A percentile compares a stretch with the other conserved stretches of the same genome.
Evolutionary conservation across 2,113 vertebrate species (phyloP).

Genomic region (Choloepus hoffmanni): DNA sequence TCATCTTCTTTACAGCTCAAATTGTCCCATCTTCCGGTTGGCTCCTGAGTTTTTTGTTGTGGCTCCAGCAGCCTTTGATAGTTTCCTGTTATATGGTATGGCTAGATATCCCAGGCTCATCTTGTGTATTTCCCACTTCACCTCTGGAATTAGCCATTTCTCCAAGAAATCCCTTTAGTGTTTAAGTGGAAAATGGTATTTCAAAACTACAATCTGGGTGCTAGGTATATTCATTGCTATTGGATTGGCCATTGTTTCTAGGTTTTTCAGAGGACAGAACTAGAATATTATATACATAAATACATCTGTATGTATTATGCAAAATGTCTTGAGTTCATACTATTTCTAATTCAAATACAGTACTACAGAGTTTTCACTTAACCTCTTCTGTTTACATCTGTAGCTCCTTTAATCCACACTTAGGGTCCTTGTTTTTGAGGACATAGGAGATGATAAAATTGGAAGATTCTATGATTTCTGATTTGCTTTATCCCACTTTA

Average conservation of each 20-base stretch:
- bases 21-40: background rate
- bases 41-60: background rate
- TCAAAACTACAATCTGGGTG: background rate
- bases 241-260: background rate
- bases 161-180: background rate
- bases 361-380: background rate
- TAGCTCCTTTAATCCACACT: background rate
- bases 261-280: background rate
- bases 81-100: background rate
- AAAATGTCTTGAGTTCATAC: background rate
- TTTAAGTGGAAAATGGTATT: background rate
- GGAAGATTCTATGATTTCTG: background rate
- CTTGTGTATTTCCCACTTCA: slow-evolving; percentile 13
- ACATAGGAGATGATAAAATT: background rate
- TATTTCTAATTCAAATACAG: background rate
- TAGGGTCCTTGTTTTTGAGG: background rate
- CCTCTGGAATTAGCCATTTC: slow-evolving; percentile 17
- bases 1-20: background rate
- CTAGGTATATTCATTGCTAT: background rate
- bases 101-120: background rate
- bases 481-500: background rate
- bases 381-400: background rate
- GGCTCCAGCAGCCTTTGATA: background rate
- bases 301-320: background rate
- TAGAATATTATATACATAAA: background rate